Evolutionary conservation across 2,888 invertebrate species (phyloP), one percentile per base, ranked within the genome.

Genomic region (Euzophera pinguis): DNA sequence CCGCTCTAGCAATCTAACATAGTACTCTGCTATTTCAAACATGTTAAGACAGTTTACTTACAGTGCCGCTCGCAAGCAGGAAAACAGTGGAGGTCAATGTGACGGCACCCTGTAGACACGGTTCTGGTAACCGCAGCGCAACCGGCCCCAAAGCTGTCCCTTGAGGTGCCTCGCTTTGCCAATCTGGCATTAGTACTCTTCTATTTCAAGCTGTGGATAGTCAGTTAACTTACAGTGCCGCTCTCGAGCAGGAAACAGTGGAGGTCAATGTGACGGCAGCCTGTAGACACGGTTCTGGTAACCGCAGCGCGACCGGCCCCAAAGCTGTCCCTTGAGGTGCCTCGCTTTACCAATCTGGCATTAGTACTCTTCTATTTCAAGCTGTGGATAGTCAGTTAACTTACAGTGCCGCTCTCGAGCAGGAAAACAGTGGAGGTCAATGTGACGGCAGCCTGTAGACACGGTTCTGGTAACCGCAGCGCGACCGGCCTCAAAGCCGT

Each of bases 261-360:
- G 95, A 95, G 67, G 95, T 93, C 54, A 92, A 85, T 0, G 93
- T 93, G 51, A 94, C 78, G 9, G 93, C 93, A 1, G 91, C 92
- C 47, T 86, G 79, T 0, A 74, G 61, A 62, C 92, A 92, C 0
- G 82, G 78, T 59, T 90, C 90, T 0, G 71, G 54, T 5, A 84
- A 73, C 1, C 71, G 64, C 35, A 92, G 64, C 0, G 73, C 75
- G 13, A 86, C 79, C 1, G 94, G 94, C 7, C 84, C 82, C 0
- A 94, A 78, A 12, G 91, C 90, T 0, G 93, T 92, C 60, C 93
- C 92, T 48, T 89, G 86, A 0, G 92, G 92, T 5, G 93, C 92
- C 34, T 97, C 97, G 12, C 96, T 91, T 1, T 89, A 75, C 93
- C 94, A 10, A 96, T 94, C 81, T 96, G 95, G 0, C 97, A n/a